Percentiles rank a stretch among this genome's conserved stretches.
Conservation (phyloP, 2,888 invertebrate species). For the Deilephila elpenor region DNA sequence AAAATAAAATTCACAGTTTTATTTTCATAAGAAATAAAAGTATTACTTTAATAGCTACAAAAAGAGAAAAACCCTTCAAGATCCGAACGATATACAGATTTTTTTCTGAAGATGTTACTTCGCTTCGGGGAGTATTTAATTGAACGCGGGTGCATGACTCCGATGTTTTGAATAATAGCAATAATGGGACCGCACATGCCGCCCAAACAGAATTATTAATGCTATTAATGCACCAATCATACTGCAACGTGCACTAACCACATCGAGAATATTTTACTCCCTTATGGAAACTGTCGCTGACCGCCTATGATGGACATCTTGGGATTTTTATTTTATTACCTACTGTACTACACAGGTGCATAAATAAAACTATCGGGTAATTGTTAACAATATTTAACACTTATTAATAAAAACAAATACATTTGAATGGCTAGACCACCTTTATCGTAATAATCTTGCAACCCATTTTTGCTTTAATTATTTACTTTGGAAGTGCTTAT, state of each 20-base stretch:
- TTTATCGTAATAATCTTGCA: neutral
- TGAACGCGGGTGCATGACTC: slow-evolving; percentile 73
- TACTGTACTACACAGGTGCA: neutral
- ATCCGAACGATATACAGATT: slow-evolving; percentile 68
- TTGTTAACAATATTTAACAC: too few relatives aligned
- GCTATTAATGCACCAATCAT: slow-evolving; percentile 38
- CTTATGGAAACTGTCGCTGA: neutral
- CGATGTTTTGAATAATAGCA: slow-evolving; percentile 76
- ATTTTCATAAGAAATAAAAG: slow-evolving; percentile 65
- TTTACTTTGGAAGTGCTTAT: slow-evolving; percentile 55
- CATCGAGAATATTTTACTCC: slow-evolving; percentile 31
- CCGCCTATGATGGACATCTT: neutral
- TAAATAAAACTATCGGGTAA: neutral
- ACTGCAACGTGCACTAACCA: slow-evolving; percentile 31
- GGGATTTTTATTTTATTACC: neutral
- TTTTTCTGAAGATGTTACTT: slow-evolving; percentile 66
- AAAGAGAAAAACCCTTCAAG: slow-evolving; percentile 61
- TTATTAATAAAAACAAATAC: too few relatives aligned
- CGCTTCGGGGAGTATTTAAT: slow-evolving; percentile 72
- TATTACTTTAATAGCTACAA: slow-evolving; percentile 79
- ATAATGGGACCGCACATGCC: slow-evolving; percentile 69
- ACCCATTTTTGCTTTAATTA: slow-evolving; percentile 48
- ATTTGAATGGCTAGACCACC: too few relatives aligned
- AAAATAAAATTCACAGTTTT: slow-evolving; percentile 74
- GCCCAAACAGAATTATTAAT: slow-evolving; percentile 59